Base-by-base conservation (phyloP, 2,113 vertebrate species). In the Neodontobutis hainanensis region DNA sequence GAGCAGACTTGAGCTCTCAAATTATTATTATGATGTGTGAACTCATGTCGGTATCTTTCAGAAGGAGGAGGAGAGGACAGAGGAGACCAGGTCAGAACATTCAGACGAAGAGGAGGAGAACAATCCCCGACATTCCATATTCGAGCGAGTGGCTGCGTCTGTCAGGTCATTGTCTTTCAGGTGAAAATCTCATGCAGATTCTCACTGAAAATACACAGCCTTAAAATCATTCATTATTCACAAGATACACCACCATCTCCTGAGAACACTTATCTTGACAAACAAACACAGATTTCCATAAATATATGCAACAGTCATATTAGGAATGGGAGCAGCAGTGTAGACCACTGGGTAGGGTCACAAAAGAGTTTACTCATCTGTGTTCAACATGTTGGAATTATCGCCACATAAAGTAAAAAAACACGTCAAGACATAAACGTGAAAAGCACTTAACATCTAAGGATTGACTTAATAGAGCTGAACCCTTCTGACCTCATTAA, bases 131-230 rank as follows among this genome's bases (percentile, higher is more conserved):
- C 67, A 83, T 63, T 91, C 92, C 11, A 77, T 92, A 55, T 75
- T 93, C 12, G 85, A 88, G 42, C 81, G 89, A 65, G 89, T 92
- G 4, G 76, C 91, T 19, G 82, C 89, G 32, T 92, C 92, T 9
- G 89, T 92, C 55, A 82, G 92, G 62, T 90, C 92, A 15, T 55
- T 89, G 47, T 92, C 90, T 15, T 93, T 91, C 58, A 92, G 91
- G 91, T 94, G 65, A 84, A 85, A 64, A 35, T 19, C 61, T 40
- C 14, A 16, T 40, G 51, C 15, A 32, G n/a, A 15, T 50, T 34
- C 6, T 43, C 42, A 43, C 42, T 43, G 42, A 8, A 43, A 27
- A 27, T 27, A 27, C 19, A 27, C 19, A 27, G 19, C 19, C 19
- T 27, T 27, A 27, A 27, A 27, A 27, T 27, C 19, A 27, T 27